Evolutionary conservation across 2,888 invertebrate genomes (phyloP).

Genomic region (Nymphalis polychloros): DNA sequence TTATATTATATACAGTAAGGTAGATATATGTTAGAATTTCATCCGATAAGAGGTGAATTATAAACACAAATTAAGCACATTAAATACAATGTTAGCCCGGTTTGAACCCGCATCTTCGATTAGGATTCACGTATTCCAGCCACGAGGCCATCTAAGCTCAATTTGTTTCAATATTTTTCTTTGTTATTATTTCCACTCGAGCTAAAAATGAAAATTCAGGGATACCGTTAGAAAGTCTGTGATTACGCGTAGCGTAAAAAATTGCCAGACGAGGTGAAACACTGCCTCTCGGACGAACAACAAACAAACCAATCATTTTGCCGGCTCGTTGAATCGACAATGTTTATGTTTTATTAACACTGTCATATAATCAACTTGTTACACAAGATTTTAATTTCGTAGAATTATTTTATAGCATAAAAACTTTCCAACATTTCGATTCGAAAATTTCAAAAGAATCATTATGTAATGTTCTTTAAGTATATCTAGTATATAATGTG

Average conservation of each 20-base stretch:
- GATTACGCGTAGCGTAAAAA: constrained; percentile 47
- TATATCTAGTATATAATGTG: too few relatives aligned
- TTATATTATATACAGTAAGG: too few relatives aligned
- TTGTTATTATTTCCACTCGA: too few relatives aligned
- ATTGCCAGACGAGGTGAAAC: constrained; percentile 43
- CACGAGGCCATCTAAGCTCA: too few relatives aligned
- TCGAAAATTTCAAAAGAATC: neutral
- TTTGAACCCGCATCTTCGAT: too few relatives aligned
- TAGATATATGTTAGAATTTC: too few relatives aligned
- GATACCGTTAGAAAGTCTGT: constrained; percentile 43
- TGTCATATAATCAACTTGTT: constrained; percentile 35
- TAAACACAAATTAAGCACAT: too few relatives aligned
- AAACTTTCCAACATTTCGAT: constrained; percentile 13
- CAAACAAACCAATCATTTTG: constrained; percentile 38
- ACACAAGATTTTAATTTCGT: constrained; percentile 29
- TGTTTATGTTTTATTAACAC: constrained; percentile 35
- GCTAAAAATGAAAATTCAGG: constrained; percentile 22
- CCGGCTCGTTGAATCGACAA: constrained; percentile 39
- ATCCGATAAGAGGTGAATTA: too few relatives aligned
- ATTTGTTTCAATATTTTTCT: too few relatives aligned
- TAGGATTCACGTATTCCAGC: too few relatives aligned
- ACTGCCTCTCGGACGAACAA: constrained; percentile 24
- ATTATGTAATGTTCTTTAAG: neutral
- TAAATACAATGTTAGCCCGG: too few relatives aligned
- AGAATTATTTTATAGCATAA: constrained; percentile 14